A percentile compares a stretch with the other conserved stretches of the same genome.
These are phyloP conservation scores for Meta bourneti DNA, from an alignment of 2,888 invertebrate species.

Conservation along the genomic window DNA sequence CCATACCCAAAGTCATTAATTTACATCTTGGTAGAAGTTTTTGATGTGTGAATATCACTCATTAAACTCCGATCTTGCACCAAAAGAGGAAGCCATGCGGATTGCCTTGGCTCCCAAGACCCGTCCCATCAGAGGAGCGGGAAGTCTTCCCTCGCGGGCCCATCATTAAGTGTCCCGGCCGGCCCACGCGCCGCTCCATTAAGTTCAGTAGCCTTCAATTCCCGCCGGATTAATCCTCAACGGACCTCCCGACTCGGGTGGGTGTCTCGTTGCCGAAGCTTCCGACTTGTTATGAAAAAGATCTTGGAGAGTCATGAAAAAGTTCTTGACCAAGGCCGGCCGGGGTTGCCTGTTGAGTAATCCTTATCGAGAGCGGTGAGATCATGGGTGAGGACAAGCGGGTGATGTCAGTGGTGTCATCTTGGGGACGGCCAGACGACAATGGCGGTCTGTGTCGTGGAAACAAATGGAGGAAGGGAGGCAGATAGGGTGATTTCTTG, in stretches of 20 bases:
- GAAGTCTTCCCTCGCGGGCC: neutral
- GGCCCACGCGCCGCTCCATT: conserved; percentile 40
- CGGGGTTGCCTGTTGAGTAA: conserved; percentile 39
- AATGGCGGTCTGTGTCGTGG: conserved; percentile 7
- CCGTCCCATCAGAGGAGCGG: neutral
- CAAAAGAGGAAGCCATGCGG: no score
- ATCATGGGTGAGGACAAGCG: conserved; percentile 25
- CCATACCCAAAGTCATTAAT: no score
- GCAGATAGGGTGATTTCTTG: neutral
- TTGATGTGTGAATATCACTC: no score
- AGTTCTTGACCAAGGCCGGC: no score
- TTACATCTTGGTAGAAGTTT: no score
- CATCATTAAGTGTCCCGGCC: conserved; percentile 3
- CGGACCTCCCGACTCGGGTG: conserved; percentile 48
- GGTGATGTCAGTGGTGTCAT: conserved; percentile 18
- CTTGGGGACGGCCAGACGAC: conserved; percentile 40
- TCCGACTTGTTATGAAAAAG: neutral
- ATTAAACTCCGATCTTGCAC: no score
- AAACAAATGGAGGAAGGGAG: neutral
- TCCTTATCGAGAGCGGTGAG: conserved; percentile 27
- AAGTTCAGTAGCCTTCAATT: conserved; percentile 50
- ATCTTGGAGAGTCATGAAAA: no score
- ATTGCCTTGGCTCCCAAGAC: no score
- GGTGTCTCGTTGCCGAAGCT: conserved; percentile 40
- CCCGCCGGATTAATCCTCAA: conserved; percentile 22